Evolutionary conservation across 2,113 vertebrate genomes (phyloP).

Genomic region (Diphyllodes magnificus): DNA sequence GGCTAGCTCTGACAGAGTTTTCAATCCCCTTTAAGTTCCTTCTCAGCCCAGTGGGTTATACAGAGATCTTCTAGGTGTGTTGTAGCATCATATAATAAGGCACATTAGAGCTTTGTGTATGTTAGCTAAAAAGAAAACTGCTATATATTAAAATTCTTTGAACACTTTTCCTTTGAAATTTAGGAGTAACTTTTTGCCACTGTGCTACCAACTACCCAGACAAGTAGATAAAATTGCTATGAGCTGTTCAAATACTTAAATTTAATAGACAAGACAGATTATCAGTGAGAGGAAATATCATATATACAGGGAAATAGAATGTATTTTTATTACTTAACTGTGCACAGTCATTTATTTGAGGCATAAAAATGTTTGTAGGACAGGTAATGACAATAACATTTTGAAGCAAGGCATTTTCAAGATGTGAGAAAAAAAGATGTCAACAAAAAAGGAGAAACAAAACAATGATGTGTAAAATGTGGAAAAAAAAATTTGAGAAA

Average conservation of each 20-base stretch:
- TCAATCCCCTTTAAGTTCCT: background rate
- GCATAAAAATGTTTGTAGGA: background rate
- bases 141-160: background rate
- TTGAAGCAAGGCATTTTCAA: slow-evolving; percentile 1
- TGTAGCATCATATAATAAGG: background rate
- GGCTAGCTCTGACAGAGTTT: background rate
- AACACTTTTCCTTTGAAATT: background rate
- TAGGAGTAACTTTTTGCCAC: background rate
- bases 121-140: background rate
- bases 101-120: background rate
- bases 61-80: background rate
- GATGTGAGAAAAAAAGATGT: background rate
- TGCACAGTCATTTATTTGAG: background rate
- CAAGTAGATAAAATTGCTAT: background rate
- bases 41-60: background rate
- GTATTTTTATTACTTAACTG: background rate
- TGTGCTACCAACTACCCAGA: background rate
- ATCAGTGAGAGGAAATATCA: background rate
- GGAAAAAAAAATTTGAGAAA: background rate
- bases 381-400: background rate
- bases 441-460: background rate
- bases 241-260: background rate
- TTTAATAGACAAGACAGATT: background rate
- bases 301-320: background rate
- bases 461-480: background rate